Percentiles rank a stretch among this genome's conserved stretches.
Evolutionary conservation across 2,113 vertebrate species (phyloP).

Genomic region (Mesoclemmys tuberculata): DNA sequence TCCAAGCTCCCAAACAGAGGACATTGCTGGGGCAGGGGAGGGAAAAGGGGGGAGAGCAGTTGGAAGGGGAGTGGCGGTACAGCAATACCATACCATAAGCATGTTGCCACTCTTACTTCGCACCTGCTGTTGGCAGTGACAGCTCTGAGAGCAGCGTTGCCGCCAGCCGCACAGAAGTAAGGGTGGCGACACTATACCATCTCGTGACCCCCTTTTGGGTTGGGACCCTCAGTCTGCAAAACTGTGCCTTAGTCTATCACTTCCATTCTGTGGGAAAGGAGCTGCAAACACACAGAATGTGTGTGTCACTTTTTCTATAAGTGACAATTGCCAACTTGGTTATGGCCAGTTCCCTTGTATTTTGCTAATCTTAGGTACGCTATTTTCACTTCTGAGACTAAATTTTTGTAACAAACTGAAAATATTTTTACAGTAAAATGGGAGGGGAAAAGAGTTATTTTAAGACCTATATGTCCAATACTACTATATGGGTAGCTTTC

Average conservation of each 20-base stretch:
- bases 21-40: too few species aligned
- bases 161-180: too few species aligned
- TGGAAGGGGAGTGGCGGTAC: too few species aligned
- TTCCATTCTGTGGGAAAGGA: not conserved
- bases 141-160: too few species aligned
- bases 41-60: too few species aligned
- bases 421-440: constrained; percentile 36
- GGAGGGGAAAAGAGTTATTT: constrained; percentile 33
- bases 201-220: not conserved
- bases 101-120: too few species aligned
- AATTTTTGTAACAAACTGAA: constrained; percentile 52
- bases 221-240: not conserved
- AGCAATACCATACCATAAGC: too few species aligned
- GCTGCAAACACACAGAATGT: constrained; percentile 10
- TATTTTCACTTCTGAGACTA: constrained; percentile 60
- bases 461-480: not conserved
- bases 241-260: not conserved
- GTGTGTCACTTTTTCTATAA: constrained; percentile 42
- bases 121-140: too few species aligned
- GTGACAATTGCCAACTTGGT: constrained; percentile 54
- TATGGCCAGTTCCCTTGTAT: constrained; percentile 52
- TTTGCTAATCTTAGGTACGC: constrained; percentile 55
- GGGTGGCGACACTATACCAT: too few species aligned
- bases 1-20: too few species aligned
- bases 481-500: not conserved